These are phyloP conservation scores for Carcina quercana DNA, from an alignment of 2,888 invertebrate species.

Conservation along the genomic window DNA sequence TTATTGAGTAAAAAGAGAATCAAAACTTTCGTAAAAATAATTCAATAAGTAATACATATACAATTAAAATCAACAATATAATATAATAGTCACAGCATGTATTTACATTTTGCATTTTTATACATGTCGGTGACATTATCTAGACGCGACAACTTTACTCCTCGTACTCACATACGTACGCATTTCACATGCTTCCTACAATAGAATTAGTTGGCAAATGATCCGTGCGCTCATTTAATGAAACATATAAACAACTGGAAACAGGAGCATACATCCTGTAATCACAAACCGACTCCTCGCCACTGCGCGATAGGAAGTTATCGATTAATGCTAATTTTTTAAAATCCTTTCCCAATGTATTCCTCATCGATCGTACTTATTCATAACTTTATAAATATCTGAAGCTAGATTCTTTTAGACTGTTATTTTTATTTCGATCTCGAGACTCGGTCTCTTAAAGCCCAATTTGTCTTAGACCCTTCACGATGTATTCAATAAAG, in stretches of 20 bases:
- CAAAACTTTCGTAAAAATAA: constrained; percentile 51
- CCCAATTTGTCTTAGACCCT: constrained; percentile 9
- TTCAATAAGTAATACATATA: constrained; percentile 42
- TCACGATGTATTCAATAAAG: constrained; percentile 28
- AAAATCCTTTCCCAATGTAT: too few species aligned
- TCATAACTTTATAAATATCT: constrained; percentile 33
- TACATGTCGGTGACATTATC: constrained; percentile 31
- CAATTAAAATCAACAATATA: constrained; percentile 55
- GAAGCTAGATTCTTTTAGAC: constrained; percentile 43
- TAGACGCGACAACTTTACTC: constrained; percentile 24
- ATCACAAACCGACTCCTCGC: background rate
- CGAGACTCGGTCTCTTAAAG: constrained; percentile 9
- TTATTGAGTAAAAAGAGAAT: constrained; percentile 47
- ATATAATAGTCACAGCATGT: constrained; percentile 60
- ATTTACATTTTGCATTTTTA: constrained; percentile 36
- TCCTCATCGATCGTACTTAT: constrained; percentile 31
- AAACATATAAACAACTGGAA: background rate
- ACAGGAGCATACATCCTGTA: background rate
- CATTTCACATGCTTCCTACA: constrained; percentile 44
- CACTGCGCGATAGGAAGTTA: constrained; percentile 24
- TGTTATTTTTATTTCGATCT: constrained; percentile 13
- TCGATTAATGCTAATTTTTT: constrained; percentile 42
- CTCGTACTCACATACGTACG: constrained; percentile 45
- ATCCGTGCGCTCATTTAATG: too few species aligned
- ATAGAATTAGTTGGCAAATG: constrained; percentile 43